Conservation (phyloP, 2,797 vertebrate genomes). For the Carduelis carduelis region DNA sequence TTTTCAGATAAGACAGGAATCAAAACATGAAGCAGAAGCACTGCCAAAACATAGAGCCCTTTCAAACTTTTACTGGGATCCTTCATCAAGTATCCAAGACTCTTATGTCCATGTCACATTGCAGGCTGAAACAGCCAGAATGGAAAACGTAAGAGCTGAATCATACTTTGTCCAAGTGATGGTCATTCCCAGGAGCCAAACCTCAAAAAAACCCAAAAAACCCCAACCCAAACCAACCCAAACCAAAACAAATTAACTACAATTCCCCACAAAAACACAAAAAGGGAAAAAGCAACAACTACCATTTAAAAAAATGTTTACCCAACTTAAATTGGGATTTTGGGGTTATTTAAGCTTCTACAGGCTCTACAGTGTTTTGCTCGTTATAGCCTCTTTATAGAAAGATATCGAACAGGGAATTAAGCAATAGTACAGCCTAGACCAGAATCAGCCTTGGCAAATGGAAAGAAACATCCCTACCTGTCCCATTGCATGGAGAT, state of each 20-base stretch:
- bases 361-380: background rate
- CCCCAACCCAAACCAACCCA: rapidly evolving
- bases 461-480: background rate
- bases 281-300: background rate
- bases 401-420: background rate
- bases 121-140: background rate
- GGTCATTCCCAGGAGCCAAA: background rate
- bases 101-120: background rate
- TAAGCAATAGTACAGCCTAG: background rate
- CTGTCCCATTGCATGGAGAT: background rate
- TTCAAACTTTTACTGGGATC: background rate
- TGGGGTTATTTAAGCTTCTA: background rate
- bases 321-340: background rate
- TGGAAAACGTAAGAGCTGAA: background rate
- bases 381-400: background rate
- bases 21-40: background rate
- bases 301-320: background rate
- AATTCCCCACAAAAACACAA: background rate
- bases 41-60: background rate
- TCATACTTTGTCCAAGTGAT: background rate
- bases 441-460: background rate
- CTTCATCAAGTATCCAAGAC: background rate
- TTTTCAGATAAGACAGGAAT: background rate
- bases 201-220: background rate
- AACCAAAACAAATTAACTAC: background rate